Percentiles rank a stretch among this genome's conserved stretches.
Conservation (phyloP, 2,888 invertebrate genomes). For the Tipula confusa region DNA sequence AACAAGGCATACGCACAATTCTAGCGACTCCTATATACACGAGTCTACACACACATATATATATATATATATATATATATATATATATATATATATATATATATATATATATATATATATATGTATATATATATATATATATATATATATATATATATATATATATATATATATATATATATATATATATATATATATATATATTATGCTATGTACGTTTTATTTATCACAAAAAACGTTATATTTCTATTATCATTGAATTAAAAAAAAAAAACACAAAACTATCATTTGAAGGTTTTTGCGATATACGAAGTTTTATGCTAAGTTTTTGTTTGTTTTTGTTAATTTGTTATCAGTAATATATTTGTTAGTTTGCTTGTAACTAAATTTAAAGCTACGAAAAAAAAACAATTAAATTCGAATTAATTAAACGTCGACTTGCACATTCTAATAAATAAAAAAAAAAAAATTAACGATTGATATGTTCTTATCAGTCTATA, state of each 20-base stretch:
- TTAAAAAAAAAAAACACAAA: not conserved
- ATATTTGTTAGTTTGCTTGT: not conserved
- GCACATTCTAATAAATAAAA: not conserved
- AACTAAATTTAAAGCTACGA: too few species aligned
- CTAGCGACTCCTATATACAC: too few species aligned
- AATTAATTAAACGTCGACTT: not conserved
- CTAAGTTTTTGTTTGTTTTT: not conserved
- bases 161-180: too few species aligned
- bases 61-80: too few species aligned
- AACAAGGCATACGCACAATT: too few species aligned
- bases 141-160: too few species aligned
- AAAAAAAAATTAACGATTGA: not conserved
- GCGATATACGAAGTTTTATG: not conserved
- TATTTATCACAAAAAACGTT: not conserved
- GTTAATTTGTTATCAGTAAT: conserved; percentile 12
- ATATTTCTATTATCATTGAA: not conserved
- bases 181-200: not conserved
- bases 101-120: too few species aligned
- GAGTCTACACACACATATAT: too few species aligned
- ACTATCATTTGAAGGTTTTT: conserved; percentile 16
- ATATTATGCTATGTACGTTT: not conserved
- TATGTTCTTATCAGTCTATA: not conserved
- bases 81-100: too few species aligned
- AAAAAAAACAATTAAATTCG: not conserved
- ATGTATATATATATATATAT: too few species aligned